These are phyloP conservation scores for Lerista edwardsae DNA, from an alignment of 2,797 vertebrate species.

Conservation along the genomic window DNA sequence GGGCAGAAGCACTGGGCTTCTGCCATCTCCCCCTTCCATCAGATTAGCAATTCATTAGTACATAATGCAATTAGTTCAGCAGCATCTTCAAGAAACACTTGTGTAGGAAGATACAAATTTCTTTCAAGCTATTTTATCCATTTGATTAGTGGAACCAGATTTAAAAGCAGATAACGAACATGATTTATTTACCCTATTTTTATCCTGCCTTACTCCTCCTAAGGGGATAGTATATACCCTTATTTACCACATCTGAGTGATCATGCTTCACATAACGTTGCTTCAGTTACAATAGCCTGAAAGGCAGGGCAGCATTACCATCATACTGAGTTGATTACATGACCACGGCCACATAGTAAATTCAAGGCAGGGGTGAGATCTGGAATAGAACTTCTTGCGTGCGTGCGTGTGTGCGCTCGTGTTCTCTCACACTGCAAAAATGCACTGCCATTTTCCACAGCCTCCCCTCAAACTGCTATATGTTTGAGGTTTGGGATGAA, in stretches of 20 bases:
- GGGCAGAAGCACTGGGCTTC: neutral
- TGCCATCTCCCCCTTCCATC: neutral
- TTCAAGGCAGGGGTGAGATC: neutral
- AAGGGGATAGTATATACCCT: too few species aligned
- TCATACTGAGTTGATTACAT: neutral
- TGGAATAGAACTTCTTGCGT: neutral
- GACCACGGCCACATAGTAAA: neutral
- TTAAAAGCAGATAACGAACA: neutral
- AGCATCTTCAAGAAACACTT: neutral
- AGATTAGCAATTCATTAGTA: neutral
- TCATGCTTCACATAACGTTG: neutral
- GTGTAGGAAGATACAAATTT: neutral
- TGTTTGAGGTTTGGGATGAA: too few species aligned
- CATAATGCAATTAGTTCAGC: neutral
- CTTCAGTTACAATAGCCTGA: neutral
- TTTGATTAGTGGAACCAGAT: neutral
- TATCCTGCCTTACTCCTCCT: too few species aligned
- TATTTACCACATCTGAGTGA: neutral
- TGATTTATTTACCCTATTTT: too few species aligned
- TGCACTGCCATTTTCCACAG: too few species aligned
- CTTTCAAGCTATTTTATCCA: neutral
- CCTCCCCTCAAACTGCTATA: neutral
- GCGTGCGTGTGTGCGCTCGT: too few species aligned
- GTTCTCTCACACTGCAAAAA: neutral
- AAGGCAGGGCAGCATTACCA: neutral